Base-by-base conservation (phyloP, 2,113 vertebrate species). In the Cinclus mexicanus region DNA sequence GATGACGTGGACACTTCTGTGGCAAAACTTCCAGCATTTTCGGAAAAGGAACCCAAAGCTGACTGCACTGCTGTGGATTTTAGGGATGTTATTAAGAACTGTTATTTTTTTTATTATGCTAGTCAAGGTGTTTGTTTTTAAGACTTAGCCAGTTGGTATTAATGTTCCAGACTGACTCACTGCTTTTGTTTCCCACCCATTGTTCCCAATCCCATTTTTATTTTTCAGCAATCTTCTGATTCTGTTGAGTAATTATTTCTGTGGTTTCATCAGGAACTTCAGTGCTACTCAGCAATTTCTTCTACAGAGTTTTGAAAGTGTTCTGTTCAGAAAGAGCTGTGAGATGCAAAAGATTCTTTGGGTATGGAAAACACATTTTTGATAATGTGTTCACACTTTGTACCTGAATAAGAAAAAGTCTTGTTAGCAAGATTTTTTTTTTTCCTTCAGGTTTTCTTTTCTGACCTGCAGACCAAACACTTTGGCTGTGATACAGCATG, bases 1-100 rank as follows among this genome's bases (percentile, higher is more conserved):
- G 55, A 19, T 20, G 9, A 35, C 0, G 0, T 14, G 83, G 57
- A 37, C 7, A 6, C 7, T 53, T 86, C 5, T 12, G 15, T 19
- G 41, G 21, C 12, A 60, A 65, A 8, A 18, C 18, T 77, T 83
- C 50, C 46, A 80, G 57, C 9, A 14, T 33, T 35, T 75, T 31
- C 79, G 35, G 23, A 11, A 50, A 24, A 71, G 46, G 22, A 47
- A 14, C 28, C 35, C 14, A 11, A 12, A 42, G 35, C 23, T 83
- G 22, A 15, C 13, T 37, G 28, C 1, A 2, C 31, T 52, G 29
- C 5, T 8, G 0, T 61, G 37, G 64, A 18, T 44, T 89, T 22
- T 14, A 13, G 10, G 47, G 74, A 10, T 61, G 22, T 20, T 65
- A 14, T 25, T 42, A 61, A 68, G 16, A 81, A 20, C 6, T 20